Evolutionary conservation across 1,140 invertebrate species (phyloP).

Genomic region (Cephus cinctus): DNA sequence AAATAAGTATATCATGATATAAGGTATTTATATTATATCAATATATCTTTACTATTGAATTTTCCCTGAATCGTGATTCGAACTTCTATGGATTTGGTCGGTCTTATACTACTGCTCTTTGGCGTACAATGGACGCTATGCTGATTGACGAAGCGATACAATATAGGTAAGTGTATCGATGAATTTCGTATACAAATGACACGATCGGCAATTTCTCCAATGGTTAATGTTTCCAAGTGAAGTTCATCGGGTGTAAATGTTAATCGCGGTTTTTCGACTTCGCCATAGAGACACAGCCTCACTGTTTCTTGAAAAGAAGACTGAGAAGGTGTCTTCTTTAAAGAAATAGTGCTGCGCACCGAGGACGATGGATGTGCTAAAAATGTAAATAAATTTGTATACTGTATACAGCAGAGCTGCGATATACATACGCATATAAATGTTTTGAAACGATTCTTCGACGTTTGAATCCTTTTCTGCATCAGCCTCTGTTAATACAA

Average conservation of each 20-base stretch:
- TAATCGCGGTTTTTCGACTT: conserved; percentile 22
- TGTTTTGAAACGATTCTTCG: too few species aligned
- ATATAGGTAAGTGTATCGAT: conserved; percentile 18
- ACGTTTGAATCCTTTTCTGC: conserved; percentile 2
- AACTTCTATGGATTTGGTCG: conserved; percentile 25
- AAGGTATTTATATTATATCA: too few species aligned
- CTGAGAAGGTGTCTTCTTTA: too few species aligned
- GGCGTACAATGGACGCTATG: conserved; percentile 21
- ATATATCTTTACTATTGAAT: conserved; percentile 16
- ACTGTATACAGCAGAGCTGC: too few species aligned
- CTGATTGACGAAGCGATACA: conserved; percentile 18
- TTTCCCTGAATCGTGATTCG: conserved; percentile 22
- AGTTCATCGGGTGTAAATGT: conserved; percentile 26
- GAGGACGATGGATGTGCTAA: too few species aligned
- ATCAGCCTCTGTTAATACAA: conserved; percentile 1
- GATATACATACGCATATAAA: too few species aligned
- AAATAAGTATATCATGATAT: too few species aligned
- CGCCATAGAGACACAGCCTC: conserved; percentile 30
- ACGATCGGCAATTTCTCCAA: conserved; percentile 18
- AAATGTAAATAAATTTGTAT: too few species aligned
- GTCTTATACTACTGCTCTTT: conserved; percentile 12
- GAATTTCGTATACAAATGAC: conserved; percentile 28
- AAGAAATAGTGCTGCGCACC: too few species aligned
- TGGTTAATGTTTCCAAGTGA: conserved; percentile 20
- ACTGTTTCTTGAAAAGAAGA: conserved; percentile 14